phyloP scores from a whole-genome alignment of 2,113 vertebrate genomes.

The Atlantisia rogersi region DNA sequence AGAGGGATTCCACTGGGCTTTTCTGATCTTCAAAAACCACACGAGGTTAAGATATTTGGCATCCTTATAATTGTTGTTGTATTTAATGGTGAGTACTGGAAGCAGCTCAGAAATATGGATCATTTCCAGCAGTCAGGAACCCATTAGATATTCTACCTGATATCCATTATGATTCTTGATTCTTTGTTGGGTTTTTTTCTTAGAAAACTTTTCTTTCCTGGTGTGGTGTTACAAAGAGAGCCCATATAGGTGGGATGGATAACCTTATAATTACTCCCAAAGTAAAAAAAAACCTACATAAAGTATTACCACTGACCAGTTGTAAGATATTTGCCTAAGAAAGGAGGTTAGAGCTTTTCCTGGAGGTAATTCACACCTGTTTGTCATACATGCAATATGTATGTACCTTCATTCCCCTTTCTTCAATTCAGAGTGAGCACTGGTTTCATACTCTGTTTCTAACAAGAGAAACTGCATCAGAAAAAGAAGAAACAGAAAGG shows the following conservation, averaged over 20 bases:
- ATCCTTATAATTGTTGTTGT: neutral
- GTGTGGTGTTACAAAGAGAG: neutral
- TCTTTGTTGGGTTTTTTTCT: neutral
- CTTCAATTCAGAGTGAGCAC: neutral
- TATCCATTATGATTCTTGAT: neutral
- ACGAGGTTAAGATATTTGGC: neutral
- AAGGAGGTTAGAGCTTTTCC: slow-evolving; percentile 9
- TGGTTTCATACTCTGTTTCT: neutral
- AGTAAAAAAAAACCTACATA: neutral
- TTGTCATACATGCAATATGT: neutral
- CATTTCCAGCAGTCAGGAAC: neutral
- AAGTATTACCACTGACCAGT: neutral
- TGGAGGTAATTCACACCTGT: neutral
- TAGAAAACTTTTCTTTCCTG: neutral
- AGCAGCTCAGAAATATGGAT: neutral
- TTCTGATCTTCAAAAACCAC: neutral
- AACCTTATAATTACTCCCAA: neutral
- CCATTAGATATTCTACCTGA: neutral
- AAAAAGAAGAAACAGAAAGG: neutral
- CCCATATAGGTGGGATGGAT: neutral
- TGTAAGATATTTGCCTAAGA: neutral
- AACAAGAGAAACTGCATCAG: neutral
- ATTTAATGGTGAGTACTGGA: neutral
- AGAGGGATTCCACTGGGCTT: neutral
- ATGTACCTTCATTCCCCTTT: neutral